A percentile compares a stretch with the other conserved stretches of the same genome.
Evolutionary conservation across 2,113 vertebrate genomes (phyloP).

Genomic region (Lampris megalopsis): DNA sequence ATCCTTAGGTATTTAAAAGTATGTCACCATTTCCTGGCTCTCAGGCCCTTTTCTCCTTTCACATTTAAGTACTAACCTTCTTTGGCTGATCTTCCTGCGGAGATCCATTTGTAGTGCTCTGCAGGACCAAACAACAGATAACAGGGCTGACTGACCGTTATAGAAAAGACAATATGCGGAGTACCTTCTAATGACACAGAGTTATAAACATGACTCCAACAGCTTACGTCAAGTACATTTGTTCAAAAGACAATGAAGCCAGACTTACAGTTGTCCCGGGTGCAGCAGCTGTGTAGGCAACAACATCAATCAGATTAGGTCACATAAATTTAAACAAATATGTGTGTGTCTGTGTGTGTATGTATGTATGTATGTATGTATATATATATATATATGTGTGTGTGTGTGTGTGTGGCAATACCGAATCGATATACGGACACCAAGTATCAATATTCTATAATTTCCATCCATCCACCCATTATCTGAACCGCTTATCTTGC

Average conservation of each 20-base stretch:
- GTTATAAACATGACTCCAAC: neutral
- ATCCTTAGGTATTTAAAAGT: neutral
- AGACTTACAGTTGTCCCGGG: constrained; percentile 83
- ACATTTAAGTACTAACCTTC: constrained; percentile 78
- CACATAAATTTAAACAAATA: too few species aligned
- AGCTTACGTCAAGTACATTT: neutral
- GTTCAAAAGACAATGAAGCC: constrained; percentile 2
- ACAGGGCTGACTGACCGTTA: neutral
- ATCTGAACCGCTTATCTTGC: too few species aligned
- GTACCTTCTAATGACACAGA: neutral
- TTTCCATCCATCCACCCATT: too few species aligned
- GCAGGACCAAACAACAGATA: constrained; percentile 33
- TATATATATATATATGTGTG: too few species aligned
- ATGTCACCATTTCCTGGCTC: neutral
- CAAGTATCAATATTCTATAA: too few species aligned
- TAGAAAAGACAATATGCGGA: constrained; percentile 1
- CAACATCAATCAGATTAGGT: constrained; percentile 9
- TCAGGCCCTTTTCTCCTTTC: constrained; percentile 1
- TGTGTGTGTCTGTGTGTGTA: too few species aligned
- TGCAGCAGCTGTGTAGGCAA: constrained; percentile 72
- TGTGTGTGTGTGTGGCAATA: too few species aligned
- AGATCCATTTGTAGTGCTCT: constrained; percentile 82
- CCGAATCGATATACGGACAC: too few species aligned
- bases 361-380: too few species aligned
- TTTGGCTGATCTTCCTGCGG: constrained; percentile 87